A percentile compares a stretch with the other conserved stretches of the same genome.
Conservation (phyloP, 2,113 vertebrate genomes). For the Plotosus lineatus region DNA sequence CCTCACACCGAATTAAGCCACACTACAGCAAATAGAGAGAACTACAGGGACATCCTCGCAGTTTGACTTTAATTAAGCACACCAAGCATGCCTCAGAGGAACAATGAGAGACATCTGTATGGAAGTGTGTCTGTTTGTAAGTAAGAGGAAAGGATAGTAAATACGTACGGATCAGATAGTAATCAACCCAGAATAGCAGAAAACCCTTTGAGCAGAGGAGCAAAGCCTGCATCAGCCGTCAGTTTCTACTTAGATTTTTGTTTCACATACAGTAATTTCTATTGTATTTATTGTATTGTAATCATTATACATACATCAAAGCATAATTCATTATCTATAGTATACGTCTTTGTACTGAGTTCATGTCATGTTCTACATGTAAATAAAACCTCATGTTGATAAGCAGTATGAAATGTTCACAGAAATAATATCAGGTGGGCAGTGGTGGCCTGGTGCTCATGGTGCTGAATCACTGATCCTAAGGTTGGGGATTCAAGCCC, state of each 20-base stretch:
- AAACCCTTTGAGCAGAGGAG: conserved; percentile 27
- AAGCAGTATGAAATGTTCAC: background rate
- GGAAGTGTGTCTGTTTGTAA: conserved; percentile 18
- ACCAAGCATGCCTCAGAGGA: conserved; percentile 58
- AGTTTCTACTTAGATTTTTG: conserved; percentile 38
- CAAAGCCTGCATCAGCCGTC: conserved; percentile 44
- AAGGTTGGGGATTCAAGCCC: no score
- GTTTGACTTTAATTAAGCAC: conserved; percentile 77
- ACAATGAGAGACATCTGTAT: conserved; percentile 67
- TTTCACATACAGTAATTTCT: conserved; percentile 41
- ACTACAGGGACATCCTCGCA: conserved; percentile 59
- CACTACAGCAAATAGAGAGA: conserved; percentile 48
- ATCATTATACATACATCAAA: conserved; percentile 20
- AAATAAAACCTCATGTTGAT: background rate
- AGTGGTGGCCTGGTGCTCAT: no score
- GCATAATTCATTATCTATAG: conserved; percentile 33
- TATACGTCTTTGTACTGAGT: background rate
- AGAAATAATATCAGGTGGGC: background rate
- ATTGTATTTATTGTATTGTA: conserved; percentile 41
- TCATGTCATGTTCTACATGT: background rate
- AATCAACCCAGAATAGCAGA: no score
- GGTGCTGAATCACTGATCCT: no score
- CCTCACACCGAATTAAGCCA: conserved; percentile 3
- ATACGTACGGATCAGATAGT: background rate
- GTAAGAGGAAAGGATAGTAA: background rate